A percentile compares a stretch with the other conserved stretches of the same genome.
phyloP scores from a whole-genome alignment of 2,113 vertebrate species.

The Neolamprologus tretocephalus region DNA sequence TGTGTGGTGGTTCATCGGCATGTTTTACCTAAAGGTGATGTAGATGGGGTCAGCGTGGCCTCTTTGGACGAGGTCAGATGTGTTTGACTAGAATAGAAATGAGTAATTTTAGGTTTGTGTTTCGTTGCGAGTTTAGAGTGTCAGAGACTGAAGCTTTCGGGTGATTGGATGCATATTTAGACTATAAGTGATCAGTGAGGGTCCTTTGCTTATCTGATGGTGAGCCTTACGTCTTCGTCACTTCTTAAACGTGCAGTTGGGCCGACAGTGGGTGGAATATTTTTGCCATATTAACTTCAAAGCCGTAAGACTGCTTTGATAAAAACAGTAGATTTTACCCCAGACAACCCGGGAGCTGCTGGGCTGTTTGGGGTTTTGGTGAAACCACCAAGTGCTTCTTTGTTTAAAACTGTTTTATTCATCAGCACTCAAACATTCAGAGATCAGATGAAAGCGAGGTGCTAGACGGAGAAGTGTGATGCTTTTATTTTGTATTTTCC shows the following conservation, averaged over 20 bases:
- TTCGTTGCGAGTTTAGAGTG: not conserved
- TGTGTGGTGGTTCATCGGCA: not conserved
- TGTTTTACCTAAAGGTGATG: not conserved
- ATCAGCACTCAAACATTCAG: not conserved
- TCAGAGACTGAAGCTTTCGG: not conserved
- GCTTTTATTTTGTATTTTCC: not conserved
- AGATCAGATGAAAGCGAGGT: not conserved
- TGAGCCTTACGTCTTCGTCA: not conserved
- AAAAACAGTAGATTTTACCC: not conserved
- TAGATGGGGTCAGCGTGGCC: not conserved
- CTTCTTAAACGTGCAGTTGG: not conserved
- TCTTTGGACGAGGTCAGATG: not conserved
- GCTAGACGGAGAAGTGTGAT: not conserved
- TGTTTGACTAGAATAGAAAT: not conserved
- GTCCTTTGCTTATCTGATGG: not conserved
- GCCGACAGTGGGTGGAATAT: not conserved
- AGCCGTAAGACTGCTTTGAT: not conserved
- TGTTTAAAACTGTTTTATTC: not conserved
- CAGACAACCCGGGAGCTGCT: not conserved
- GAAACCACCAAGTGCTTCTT: not conserved
- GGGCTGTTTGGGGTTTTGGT: not conserved
- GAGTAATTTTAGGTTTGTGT: not conserved
- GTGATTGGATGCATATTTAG: not conserved
- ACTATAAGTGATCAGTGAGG: not conserved
- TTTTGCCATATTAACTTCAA: not conserved